Evolutionary conservation across 2,113 vertebrate species (phyloP).

Genomic region (Collichthys lucidus): DNA sequence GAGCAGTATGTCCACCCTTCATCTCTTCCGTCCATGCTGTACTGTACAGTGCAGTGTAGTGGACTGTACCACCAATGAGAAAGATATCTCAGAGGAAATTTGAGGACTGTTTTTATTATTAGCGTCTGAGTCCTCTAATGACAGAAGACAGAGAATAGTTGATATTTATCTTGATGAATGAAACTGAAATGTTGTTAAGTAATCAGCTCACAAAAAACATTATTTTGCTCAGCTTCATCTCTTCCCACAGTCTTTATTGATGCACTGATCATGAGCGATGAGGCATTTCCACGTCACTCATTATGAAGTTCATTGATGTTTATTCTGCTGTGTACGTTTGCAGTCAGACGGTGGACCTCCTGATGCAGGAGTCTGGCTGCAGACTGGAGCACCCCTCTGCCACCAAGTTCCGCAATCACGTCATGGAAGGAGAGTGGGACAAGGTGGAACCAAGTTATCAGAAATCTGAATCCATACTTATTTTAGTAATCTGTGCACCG

Average conservation of each 20-base stretch:
- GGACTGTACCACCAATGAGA: neutral
- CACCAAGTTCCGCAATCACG: conserved; percentile 98
- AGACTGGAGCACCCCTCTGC: conserved; percentile 97
- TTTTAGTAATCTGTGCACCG: neutral
- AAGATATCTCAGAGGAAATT: too few relatives aligned
- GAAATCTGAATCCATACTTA: neutral
- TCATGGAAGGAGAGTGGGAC: conserved; percentile 99
- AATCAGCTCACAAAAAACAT: too few relatives aligned
- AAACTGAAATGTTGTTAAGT: too few relatives aligned
- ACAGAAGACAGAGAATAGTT: too few relatives aligned
- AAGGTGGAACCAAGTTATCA: conserved; percentile 86
- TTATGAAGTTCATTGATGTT: neutral
- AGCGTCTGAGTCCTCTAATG: too few relatives aligned
- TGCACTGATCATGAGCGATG: neutral
- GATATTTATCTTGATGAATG: too few relatives aligned
- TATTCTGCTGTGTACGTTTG: neutral
- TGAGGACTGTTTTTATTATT: too few relatives aligned
- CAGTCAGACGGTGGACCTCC: conserved; percentile 98
- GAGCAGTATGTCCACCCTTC: too few relatives aligned
- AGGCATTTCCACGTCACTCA: neutral
- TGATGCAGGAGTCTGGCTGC: conserved; percentile 99
- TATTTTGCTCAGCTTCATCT: too few relatives aligned
- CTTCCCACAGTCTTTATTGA: too few relatives aligned
- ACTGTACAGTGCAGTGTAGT: neutral
- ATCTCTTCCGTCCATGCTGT: too few relatives aligned